Conservation (phyloP, 2,888 invertebrate species). For the Xestia rhomboidea region DNA sequence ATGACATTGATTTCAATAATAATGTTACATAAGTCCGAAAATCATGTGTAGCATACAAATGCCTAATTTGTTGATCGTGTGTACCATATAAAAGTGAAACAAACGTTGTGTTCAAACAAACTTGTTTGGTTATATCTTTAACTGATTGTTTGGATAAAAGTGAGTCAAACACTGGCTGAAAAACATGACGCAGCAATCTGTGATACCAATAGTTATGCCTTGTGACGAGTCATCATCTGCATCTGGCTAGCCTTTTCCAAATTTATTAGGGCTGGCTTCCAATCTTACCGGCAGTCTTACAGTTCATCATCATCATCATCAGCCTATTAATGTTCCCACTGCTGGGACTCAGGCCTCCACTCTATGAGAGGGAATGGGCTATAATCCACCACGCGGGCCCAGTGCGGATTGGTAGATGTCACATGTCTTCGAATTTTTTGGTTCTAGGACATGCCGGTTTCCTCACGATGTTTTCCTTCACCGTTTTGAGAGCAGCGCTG, state of each 20-base stretch:
- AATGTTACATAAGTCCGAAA: conserved; percentile 43
- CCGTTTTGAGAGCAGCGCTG: no score
- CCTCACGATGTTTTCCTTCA: no score
- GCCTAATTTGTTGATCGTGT: conserved; percentile 8
- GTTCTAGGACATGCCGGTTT: no score
- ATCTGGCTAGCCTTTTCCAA: background rate
- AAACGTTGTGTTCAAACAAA: background rate
- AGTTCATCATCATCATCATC: no score
- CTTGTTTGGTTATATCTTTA: background rate
- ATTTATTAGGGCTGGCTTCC: background rate
- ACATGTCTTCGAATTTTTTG: no score
- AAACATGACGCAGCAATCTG: background rate
- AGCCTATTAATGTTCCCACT: no score
- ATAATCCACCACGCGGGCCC: no score
- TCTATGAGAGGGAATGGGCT: no score
- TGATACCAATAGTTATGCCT: background rate
- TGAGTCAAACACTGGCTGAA: background rate
- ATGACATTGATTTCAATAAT: conserved; percentile 47
- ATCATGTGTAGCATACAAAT: conserved; percentile 35
- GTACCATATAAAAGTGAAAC: conserved; percentile 23
- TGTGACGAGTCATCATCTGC: background rate
- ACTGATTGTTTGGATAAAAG: background rate
- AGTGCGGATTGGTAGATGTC: no score
- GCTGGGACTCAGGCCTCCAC: no score
- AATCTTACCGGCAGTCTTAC: background rate